Base-by-base conservation (phyloP, 2,888 invertebrate species). In the Lissocephala sabroskyi region DNA sequence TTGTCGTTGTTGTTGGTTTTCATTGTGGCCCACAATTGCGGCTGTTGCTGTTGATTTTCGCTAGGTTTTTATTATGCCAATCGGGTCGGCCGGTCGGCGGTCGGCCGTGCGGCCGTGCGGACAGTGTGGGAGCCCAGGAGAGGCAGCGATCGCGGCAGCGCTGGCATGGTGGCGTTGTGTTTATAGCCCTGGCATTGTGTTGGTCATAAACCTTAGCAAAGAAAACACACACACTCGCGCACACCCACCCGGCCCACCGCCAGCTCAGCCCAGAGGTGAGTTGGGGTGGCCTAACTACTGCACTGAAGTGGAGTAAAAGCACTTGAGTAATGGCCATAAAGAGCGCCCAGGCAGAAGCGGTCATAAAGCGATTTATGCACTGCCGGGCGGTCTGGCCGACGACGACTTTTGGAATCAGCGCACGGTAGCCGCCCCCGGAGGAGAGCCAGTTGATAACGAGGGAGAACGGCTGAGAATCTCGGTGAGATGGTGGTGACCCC, bases 251-350 rank as follows among this genome's bases (percentile, higher is more conserved):
- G 41, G 39, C n/a, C n/a, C n/a, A n/a, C 23, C 36, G 14, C 23
- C 19, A 37, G n/a, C 2, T 18, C 9, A 28, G 36, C 7, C 10
- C 6, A n/a, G 3, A 3, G 30, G n/a, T 11, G 30, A 3, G 30
- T 30, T 4, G 30, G 9, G 30, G 11, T 30, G 30, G 30, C 11
- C 3, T 4, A 42, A 42, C 35, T 26, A 18, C 32, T 33, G 26
- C 37, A 46, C 11, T 42, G 32, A 42, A 41, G 42, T 50, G 45
- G 45, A 49, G 67, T 65, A 36, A 46, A 67, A 74, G 62, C 76
- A 79, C 75, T 79, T 78, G 66, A 77, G 63, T 78, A 65, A 75
- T 64, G 75, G 68, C 61, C 77, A 76, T 76, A 76, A 76, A 76
- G 73, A 55, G 62, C 71, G 57, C 61, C 52, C 64, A 57, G 54